A percentile compares a stretch with the other conserved stretches of the same genome.
Conservation (phyloP, 2,888 invertebrate species). For the Ptychoptera albimana region DNA sequence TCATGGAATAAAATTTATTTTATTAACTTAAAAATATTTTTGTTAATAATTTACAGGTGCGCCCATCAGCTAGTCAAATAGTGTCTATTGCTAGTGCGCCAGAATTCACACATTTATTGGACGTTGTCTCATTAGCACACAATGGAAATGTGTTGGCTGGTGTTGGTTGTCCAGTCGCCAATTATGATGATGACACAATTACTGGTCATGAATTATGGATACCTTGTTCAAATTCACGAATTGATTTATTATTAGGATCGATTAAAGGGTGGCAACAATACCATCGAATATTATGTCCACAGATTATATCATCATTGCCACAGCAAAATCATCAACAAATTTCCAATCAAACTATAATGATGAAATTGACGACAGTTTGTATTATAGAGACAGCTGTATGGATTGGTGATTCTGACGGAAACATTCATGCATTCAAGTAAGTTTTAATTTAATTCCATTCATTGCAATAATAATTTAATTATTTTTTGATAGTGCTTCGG, state of each 20-base stretch:
- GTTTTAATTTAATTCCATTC: constrained; percentile 13
- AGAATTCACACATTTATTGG: constrained; percentile 78
- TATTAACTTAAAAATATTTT: not conserved
- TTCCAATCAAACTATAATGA: constrained; percentile 18
- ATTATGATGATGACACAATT: constrained; percentile 36
- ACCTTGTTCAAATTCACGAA: constrained; percentile 46
- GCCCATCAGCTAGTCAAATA: constrained; percentile 89
- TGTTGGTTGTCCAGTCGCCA: constrained; percentile 32
- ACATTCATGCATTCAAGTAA: constrained; percentile 65
- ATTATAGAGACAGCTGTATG: constrained; percentile 64
- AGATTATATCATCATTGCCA: constrained; percentile 16
- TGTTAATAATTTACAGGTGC: constrained; percentile 31
- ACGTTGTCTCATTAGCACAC: constrained; percentile 58
- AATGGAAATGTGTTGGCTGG: constrained; percentile 48
- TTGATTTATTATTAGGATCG: constrained; percentile 42
- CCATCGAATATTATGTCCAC: constrained; percentile 28
- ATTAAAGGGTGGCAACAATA: constrained; percentile 46
- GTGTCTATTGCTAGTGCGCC: constrained; percentile 85
- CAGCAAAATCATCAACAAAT: constrained; percentile 4
- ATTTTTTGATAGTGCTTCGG: constrained; percentile 30
- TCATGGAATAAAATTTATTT: not conserved
- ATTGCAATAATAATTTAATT: not conserved
- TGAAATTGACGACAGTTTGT: constrained; percentile 53
- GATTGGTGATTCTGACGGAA: constrained; percentile 81
- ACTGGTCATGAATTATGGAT: constrained; percentile 59